Evolutionary conservation across 2,113 vertebrate genomes (phyloP).

Genomic region (Phycodurus eques): DNA sequence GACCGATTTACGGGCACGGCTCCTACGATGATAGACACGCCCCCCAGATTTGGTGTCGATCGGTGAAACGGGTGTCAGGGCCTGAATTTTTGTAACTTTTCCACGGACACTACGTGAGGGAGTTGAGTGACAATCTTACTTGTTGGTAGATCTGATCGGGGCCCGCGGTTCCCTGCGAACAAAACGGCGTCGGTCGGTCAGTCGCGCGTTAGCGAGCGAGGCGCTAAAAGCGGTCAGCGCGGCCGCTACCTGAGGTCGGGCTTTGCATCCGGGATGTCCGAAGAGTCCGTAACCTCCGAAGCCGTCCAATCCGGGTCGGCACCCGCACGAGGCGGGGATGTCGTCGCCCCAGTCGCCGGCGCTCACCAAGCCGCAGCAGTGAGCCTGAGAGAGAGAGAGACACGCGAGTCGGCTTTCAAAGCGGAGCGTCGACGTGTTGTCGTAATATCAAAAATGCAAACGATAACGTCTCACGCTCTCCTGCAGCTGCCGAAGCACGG

Average conservation of each 20-base stretch:
- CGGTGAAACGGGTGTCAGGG: not conserved
- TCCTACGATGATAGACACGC: too few species aligned
- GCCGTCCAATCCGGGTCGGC: not conserved
- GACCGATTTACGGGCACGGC: too few species aligned
- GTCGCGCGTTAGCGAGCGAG: too few species aligned
- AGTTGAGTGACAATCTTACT: conserved; percentile 20
- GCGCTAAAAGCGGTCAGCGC: not conserved
- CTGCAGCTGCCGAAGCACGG: rapidly evolving
- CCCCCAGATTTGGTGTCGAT: not conserved
- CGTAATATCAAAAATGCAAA: too few species aligned
- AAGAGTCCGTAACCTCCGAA: rapidly evolving
- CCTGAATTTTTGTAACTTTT: not conserved
- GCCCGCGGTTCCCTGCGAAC: conserved; percentile 36
- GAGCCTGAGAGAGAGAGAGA: not conserved
- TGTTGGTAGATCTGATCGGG: conserved; percentile 10
- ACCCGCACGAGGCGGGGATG: conserved; percentile 5
- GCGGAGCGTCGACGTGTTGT: rapidly evolving
- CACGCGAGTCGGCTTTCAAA: not conserved
- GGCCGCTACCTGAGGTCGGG: conserved; percentile 33
- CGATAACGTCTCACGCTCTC: not conserved
- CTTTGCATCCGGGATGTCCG: not conserved
- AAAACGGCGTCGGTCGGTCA: not conserved
- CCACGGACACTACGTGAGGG: too few species aligned
- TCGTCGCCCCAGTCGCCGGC: conserved; percentile 14
- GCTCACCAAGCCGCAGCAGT: conserved; percentile 45